Percentiles rank a stretch among this genome's conserved stretches.
Conservation (phyloP, 2,888 invertebrate species). For the Sisyra terminalis region DNA sequence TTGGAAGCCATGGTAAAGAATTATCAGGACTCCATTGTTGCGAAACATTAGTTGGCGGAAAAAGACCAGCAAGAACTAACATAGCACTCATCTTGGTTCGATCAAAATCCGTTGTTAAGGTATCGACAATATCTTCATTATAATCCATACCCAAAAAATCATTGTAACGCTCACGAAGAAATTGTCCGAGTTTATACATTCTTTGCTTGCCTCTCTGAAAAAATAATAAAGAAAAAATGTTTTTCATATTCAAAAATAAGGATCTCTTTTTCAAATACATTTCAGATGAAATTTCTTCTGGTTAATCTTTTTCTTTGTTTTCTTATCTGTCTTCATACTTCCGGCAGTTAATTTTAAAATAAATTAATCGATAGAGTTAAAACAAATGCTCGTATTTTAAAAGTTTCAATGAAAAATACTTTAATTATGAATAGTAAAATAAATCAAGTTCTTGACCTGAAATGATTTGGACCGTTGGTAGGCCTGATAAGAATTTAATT, state of each 20-base stretch:
- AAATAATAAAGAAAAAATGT: conserved; percentile 3
- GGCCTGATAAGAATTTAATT: too few species aligned
- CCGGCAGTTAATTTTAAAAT: too few species aligned
- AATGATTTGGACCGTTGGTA: too few species aligned
- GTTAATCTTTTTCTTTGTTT: not conserved
- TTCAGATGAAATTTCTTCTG: not conserved
- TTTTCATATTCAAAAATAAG: not conserved
- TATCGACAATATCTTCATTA: conserved; percentile 25
- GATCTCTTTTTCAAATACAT: not conserved
- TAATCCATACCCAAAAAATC: conserved; percentile 26
- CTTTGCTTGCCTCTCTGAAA: conserved; percentile 26
- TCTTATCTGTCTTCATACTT: not conserved
- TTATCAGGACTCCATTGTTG: conserved; percentile 29
- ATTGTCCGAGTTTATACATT: conserved; percentile 25
- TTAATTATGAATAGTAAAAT: too few species aligned
- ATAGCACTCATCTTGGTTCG: conserved; percentile 60
- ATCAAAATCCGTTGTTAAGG: conserved; percentile 49
- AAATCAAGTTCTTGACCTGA: too few species aligned
- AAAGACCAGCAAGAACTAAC: conserved; percentile 49
- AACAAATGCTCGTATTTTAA: too few species aligned
- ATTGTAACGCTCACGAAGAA: conserved; percentile 25
- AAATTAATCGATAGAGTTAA: too few species aligned
- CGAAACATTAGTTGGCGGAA: conserved; percentile 31
- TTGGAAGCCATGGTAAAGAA: conserved; percentile 38
- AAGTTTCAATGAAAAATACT: too few species aligned